Percentiles rank a stretch among this genome's conserved stretches.
phyloP scores from a whole-genome alignment of 2,797 vertebrate species.

The Diceros bicornis region DNA sequence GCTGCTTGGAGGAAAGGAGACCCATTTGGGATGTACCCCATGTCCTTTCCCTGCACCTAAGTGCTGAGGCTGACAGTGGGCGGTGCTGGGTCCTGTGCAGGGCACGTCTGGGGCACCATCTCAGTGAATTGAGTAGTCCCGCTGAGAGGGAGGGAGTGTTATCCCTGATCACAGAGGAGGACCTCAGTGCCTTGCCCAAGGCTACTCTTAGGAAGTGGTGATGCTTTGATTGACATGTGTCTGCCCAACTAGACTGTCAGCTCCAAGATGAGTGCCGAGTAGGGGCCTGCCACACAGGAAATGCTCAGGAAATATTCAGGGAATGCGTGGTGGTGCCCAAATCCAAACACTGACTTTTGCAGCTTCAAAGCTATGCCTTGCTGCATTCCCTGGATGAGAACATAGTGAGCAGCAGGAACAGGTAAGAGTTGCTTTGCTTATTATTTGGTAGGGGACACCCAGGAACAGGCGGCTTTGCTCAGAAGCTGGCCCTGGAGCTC shows the following conservation, averaged over 20 bases:
- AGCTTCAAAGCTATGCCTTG: not conserved
- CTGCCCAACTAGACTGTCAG: not conserved
- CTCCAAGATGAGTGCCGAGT: not conserved
- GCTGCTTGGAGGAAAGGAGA: not conserved
- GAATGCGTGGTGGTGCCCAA: not conserved
- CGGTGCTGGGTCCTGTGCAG: not conserved
- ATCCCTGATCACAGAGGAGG: not conserved
- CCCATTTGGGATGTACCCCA: not conserved
- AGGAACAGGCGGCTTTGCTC: not conserved
- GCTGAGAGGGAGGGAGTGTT: not conserved
- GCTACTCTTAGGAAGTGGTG: not conserved
- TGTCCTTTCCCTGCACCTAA: not conserved
- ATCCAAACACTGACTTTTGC: not conserved
- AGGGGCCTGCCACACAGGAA: not conserved
- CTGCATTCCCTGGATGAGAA: not conserved
- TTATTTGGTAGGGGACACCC: not conserved
- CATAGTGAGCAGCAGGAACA: not conserved
- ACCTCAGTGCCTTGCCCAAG: not conserved
- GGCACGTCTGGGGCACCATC: no score
- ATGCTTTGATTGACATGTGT: not conserved
- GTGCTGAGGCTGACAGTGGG: not conserved
- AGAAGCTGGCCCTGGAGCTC: not conserved
- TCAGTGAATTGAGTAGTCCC: not conserved
- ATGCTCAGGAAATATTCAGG: not conserved
- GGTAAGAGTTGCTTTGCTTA: not conserved